Conservation (phyloP, 2,888 invertebrate genomes). For the Bellardia pandia region DNA sequence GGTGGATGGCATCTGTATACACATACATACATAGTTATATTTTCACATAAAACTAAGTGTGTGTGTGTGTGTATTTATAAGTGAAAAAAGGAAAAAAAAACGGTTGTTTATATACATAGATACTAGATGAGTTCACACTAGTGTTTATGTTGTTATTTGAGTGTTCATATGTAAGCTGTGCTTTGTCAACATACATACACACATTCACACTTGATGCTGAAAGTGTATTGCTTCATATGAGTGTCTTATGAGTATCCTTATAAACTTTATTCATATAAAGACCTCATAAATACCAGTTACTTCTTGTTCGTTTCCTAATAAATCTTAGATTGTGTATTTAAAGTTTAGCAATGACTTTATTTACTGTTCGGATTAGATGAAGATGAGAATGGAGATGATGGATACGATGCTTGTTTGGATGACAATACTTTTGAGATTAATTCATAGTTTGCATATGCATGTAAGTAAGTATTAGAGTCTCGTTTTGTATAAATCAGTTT, state of each 20-base stretch:
- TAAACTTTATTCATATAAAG: slow-evolving; percentile 2
- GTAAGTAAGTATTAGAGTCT: no score
- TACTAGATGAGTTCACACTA: not conserved
- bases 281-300: slow-evolving; percentile 9
- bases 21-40: not conserved
- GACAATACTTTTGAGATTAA: not conserved
- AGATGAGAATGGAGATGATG: not conserved
- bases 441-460: not conserved
- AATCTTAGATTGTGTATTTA: slow-evolving; percentile 12
- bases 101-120: not conserved
- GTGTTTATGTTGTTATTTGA: not conserved
- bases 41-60: not conserved
- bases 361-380: not conserved
- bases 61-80: not conserved
- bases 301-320: slow-evolving; percentile 20
- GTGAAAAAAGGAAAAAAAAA: no score
- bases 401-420: not conserved
- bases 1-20: not conserved
- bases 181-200: not conserved
- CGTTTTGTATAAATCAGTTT: no score
- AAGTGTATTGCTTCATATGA: not conserved
- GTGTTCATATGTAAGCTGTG: not conserved
- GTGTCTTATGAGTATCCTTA: not conserved
- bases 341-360: not conserved
- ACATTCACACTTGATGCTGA: not conserved